Conservation (phyloP, 2,113 vertebrate species). For the rat (Rattus norvegicus) region DNA sequence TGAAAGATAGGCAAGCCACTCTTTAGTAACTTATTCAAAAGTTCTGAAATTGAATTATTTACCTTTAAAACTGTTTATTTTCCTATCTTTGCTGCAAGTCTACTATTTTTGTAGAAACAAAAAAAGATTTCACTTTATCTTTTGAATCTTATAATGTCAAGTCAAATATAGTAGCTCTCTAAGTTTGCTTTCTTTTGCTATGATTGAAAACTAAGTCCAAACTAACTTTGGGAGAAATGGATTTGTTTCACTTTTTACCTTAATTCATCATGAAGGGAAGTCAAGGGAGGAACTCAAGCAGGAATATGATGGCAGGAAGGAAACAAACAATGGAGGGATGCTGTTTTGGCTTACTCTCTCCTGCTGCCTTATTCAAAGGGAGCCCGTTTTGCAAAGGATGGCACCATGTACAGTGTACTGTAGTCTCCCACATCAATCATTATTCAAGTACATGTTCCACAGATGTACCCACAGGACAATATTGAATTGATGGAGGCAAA, state of each 20-base stretch:
- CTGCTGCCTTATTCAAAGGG: not conserved
- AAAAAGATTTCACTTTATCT: not conserved
- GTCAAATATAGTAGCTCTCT: not conserved
- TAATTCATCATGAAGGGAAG: not conserved
- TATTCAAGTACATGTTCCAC: not conserved
- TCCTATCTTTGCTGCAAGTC: not conserved
- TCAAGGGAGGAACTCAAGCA: not conserved
- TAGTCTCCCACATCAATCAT: not conserved
- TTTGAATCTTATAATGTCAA: not conserved
- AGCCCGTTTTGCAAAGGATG: not conserved
- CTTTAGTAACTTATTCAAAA: not conserved
- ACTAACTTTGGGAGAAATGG: not conserved
- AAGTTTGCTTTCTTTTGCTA: not conserved
- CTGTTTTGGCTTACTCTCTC: not conserved
- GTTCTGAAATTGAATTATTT: not conserved
- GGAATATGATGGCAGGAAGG: not conserved
- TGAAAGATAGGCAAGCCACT: not conserved
- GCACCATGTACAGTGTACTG: no score
- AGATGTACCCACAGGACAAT: no score
- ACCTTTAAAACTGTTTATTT: not conserved
- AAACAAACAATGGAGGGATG: not conserved
- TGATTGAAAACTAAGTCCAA: not conserved
- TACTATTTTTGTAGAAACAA: not conserved
- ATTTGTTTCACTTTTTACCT: not conserved
- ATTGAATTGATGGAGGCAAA: not conserved